These are phyloP conservation scores for Mus spretus DNA, from an alignment of 2,797 vertebrate species.

Conservation along the genomic window DNA sequence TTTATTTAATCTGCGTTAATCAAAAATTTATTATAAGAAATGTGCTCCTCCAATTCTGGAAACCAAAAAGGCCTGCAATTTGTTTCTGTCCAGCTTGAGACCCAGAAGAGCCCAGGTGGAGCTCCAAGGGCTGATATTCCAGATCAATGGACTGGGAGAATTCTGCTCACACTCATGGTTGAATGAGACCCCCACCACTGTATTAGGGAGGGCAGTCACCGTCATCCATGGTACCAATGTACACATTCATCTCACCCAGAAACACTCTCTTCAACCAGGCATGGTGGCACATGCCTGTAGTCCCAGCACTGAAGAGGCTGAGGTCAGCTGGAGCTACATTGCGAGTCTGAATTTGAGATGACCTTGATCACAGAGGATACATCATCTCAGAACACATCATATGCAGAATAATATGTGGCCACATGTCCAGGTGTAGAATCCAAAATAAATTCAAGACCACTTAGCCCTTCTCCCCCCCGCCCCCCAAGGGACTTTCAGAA, in stretches of 20 bases:
- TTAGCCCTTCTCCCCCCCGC: too few species aligned
- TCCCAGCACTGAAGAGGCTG: background rate
- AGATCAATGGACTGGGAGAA: background rate
- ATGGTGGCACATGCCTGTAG: background rate
- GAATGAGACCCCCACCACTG: background rate
- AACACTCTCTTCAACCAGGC: too few species aligned
- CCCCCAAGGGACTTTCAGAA: too few species aligned
- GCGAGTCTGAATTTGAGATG: background rate
- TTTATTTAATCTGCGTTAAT: background rate
- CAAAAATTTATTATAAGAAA: background rate
- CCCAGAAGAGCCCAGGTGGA: background rate
- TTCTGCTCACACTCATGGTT: background rate
- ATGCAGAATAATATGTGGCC: background rate
- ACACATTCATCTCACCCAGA: background rate
- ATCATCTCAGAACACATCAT: background rate
- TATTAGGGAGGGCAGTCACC: too few species aligned
- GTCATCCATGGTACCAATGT: background rate
- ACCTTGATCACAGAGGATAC: background rate
- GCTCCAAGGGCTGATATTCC: background rate
- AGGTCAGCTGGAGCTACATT: background rate
- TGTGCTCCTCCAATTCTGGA: background rate
- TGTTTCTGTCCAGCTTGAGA: background rate
- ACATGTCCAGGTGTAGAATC: too few species aligned
- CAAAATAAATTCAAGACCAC: too few species aligned
- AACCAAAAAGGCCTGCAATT: background rate